A percentile compares a stretch with the other conserved stretches of the same genome.
Evolutionary conservation across 1,140 invertebrate species (phyloP).

Genomic region (Drosophila paulistorum): DNA sequence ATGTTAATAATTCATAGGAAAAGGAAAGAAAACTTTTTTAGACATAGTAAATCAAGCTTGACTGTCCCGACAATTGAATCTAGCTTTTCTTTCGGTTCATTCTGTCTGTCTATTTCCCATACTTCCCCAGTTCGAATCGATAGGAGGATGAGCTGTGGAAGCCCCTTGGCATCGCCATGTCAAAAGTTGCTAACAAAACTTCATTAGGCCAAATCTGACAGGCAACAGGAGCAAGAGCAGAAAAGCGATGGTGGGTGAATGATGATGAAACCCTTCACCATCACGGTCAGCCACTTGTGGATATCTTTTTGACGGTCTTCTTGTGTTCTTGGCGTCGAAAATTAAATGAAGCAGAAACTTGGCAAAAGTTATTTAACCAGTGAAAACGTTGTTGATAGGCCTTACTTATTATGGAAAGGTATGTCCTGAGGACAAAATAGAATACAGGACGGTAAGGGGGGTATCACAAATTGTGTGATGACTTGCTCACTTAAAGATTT

Average conservation of each 20-base stretch:
- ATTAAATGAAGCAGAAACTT: constrained; percentile 75
- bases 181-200: constrained; percentile 65
- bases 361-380: constrained; percentile 54
- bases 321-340: constrained; percentile 26
- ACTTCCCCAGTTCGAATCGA: constrained; percentile 56
- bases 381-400: constrained; percentile 48
- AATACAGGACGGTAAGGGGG: too few relatives aligned
- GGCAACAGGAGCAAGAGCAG: constrained; percentile 41
- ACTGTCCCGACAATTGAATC: constrained; percentile 9
- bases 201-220: constrained; percentile 70
- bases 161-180: constrained; percentile 34
- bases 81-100: constrained; percentile 8
- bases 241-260: background rate
- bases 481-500: constrained; percentile 4
- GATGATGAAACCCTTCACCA: constrained; percentile 35
- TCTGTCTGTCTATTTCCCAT: constrained; percentile 12
- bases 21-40: background rate
- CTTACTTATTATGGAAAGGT: constrained; percentile 37
- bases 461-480: constrained; percentile 10
- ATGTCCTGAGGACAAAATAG: constrained; percentile 5
- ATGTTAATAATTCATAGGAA: background rate
- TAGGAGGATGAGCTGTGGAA: constrained; percentile 22
- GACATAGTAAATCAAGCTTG: constrained; percentile 9
- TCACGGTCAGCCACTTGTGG: constrained; percentile 66
- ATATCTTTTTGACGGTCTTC: constrained; percentile 41